A percentile compares a stretch with the other conserved stretches of the same genome.
Evolutionary conservation across 53 echinoderm and acorn worm genomes (phyloP).

Genomic region (Luidia sarsii): DNA sequence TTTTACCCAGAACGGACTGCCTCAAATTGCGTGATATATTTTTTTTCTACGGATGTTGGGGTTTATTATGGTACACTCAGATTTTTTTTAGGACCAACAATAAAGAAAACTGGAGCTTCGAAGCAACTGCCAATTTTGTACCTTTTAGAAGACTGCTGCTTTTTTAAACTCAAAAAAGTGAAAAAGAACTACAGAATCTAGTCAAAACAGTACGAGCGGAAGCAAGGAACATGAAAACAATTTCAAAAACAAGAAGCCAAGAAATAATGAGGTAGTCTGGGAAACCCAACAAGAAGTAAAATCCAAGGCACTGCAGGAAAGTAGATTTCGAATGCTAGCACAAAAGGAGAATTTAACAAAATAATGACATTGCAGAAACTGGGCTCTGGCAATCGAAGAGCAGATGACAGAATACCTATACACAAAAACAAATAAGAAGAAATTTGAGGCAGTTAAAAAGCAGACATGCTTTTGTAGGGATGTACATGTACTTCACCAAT

Average conservation of each 20-base stretch:
- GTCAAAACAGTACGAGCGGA: slow-evolving; percentile 19
- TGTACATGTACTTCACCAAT: slow-evolving; percentile 6
- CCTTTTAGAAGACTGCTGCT: slow-evolving; percentile 35
- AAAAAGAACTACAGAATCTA: slow-evolving; percentile 10
- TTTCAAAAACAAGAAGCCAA: slow-evolving; percentile 22
- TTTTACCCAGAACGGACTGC: no score
- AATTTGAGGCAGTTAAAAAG: slow-evolving; percentile 13
- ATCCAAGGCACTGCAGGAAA: slow-evolving; percentile 15
- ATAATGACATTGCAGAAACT: slow-evolving; percentile 39
- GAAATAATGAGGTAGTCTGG: slow-evolving; percentile 45
- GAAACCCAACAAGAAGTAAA: slow-evolving; percentile 25
- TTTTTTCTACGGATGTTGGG: no score
- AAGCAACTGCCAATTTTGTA: no score
- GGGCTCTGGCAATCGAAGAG: slow-evolving; percentile 33
- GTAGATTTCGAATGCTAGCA: slow-evolving; percentile 9
- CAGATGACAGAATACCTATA: slow-evolving; percentile 7
- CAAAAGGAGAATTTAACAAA: slow-evolving; percentile 53
- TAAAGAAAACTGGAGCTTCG: no score
- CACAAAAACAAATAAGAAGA: neutral
- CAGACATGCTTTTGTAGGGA: slow-evolving; percentile 2
- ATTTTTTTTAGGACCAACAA: no score
- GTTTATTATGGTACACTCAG: no score
- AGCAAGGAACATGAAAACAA: slow-evolving; percentile 27
- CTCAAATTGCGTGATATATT: no score
- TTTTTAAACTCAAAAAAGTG: slow-evolving; percentile 45